Evolutionary conservation across 2,888 invertebrate genomes (phyloP), one percentile per base, ranked within the genome.

Genomic region (Ennomos fuscantarius): DNA sequence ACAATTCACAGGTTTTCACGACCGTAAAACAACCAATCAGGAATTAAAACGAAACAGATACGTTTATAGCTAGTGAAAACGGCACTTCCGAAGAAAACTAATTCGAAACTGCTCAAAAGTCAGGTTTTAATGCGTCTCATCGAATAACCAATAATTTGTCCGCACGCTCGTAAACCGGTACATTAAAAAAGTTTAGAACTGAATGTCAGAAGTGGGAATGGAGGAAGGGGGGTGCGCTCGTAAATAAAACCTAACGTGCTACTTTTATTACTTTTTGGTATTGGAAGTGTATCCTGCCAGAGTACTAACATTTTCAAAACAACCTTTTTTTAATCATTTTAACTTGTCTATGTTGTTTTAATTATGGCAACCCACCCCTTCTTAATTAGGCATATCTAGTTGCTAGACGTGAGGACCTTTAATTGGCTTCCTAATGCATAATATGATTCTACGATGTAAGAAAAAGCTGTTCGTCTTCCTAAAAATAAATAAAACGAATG

Each of bases 101-200:
- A 63, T 65, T 60, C 51, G 32, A 52, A 64, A 63, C 48, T 47
- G 43, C 40, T 58, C 42, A 46, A 62, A 60, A 57, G 58, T 62
- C 57, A 62, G 50, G 66, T 66, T 55, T 42, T 72, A 71, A 74
- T 65, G 70, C 54, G 46, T 72, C 68, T 65, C 66, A 72, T 70
- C 74, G 74, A 73, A 76, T 74, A 73, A 73, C 69, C 73, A 72
- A 77, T 75, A 73, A 78, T 76, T 59, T 71, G 70, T 68, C 66
- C 68, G 59, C 52, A 56, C 48, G 68, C 33, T 76, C 82, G 73
- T 86, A 85, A 85, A 84, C 43, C 73, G 72, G 76, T 84, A 82
- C 36, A 10, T n/a, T 41, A 41, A 86, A 86, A n/a, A 86, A 84
- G 76, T 86, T 78, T 73, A 67, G 74, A 76, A 71, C 78, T 77